Evolutionary conservation across 2,888 invertebrate species (phyloP).

Genomic region (Lepidochrysops patricia): DNA sequence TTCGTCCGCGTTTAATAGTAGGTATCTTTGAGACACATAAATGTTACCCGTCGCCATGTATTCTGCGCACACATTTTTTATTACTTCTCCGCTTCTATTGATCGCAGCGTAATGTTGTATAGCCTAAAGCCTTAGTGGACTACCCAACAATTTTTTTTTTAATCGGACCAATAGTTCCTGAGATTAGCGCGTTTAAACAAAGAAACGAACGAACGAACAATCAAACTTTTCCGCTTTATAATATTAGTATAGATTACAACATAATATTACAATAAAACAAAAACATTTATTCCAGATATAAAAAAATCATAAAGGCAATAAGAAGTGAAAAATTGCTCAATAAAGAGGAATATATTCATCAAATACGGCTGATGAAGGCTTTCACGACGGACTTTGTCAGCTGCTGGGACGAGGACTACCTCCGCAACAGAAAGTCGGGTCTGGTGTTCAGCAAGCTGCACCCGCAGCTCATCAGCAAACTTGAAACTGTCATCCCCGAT

Average conservation of each 20-base stretch:
- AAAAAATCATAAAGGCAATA: constrained; percentile 37
- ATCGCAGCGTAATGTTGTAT: no score
- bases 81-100: no score
- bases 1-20: no score
- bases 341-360: constrained; percentile 30
- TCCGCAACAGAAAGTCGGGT: constrained; percentile 38
- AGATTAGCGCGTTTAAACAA: no score
- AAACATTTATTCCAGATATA: constrained; percentile 42
- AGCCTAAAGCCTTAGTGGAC: no score
- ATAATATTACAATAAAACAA: not conserved
- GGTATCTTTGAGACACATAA: no score
- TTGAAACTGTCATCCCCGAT: constrained; percentile 41
- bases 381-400: constrained; percentile 50
- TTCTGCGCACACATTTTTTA: no score
- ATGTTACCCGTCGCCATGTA: no score
- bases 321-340: constrained; percentile 32
- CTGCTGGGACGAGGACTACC: constrained; percentile 49
- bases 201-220: not conserved
- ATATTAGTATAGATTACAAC: no score
- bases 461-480: constrained; percentile 41
- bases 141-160: no score
- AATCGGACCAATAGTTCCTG: no score
- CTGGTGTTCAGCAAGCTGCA: constrained; percentile 45
- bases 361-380: constrained; percentile 35
- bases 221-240: no score